Conservation (phyloP, 2,888 invertebrate species). For the Lycia hirtaria region DNA sequence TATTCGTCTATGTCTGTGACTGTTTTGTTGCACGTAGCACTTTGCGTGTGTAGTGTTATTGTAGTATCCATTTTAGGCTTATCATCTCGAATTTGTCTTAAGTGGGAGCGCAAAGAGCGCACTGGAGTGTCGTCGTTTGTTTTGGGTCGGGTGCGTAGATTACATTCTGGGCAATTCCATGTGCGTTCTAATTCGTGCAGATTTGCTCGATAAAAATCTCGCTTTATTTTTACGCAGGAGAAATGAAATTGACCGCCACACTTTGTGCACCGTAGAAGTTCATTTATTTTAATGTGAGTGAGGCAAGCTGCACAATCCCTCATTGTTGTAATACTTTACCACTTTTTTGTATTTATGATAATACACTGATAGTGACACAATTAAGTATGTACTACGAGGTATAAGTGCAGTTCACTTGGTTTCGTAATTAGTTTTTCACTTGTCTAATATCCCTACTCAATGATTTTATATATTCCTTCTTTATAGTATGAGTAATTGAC, state of each 20-base stretch:
- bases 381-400: too few species aligned
- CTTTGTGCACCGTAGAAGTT: background rate
- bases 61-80: background rate
- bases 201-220: background rate
- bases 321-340: slow-evolving; percentile 1
- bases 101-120: background rate
- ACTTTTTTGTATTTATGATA: too few species aligned
- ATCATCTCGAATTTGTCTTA: background rate
- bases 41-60: background rate
- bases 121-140: slow-evolving; percentile 1
- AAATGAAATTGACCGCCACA: background rate
- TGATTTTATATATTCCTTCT: too few species aligned
- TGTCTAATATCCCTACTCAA: too few species aligned
- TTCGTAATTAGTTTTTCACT: too few species aligned
- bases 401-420: too few species aligned
- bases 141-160: background rate
- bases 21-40: background rate
- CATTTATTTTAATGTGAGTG: background rate
- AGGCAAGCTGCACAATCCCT: slow-evolving; percentile 2
- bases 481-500: too few species aligned
- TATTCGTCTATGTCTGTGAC: background rate
- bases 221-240: background rate
- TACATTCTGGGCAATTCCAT: background rate
- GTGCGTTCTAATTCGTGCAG: background rate
- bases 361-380: too few species aligned